Base-by-base conservation (phyloP, 2,888 invertebrate species). In the Callyntrura sp. region DNA sequence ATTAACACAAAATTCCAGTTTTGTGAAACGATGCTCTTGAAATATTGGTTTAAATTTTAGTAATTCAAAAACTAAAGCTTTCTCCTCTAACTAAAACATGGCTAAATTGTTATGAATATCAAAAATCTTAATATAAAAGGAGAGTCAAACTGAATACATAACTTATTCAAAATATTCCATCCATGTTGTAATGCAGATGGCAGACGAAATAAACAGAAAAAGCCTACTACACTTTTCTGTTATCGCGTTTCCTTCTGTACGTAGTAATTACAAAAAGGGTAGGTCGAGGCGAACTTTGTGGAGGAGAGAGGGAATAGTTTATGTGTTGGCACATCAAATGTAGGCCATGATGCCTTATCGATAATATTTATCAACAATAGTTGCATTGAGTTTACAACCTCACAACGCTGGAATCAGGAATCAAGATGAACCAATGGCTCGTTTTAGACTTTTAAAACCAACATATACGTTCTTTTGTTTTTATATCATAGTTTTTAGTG, bases 81-180 rank as follows among this genome's bases (percentile, higher is more conserved):
- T 73, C 43, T 73, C 45, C 60, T 65, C 25, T n/a, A n/a, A n/a
- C 48, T 28, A 6, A 48, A 51, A 35, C 57, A 68, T 35, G n/a
- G 14, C n/a, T 43, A 60, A n/a, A 57, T 60, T 62, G 23, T 5
- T 28, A 73, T 48, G 48, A 48, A 45, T 43, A 73, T 73, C 12
- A 11, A n/a, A n/a, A n/a, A n/a, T n/a, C n/a, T 20, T 45, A 45
- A 20, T 45, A 45, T 45, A 65, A 55, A 65, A 23, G 28, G 35
- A 68, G 43, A 68, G 68, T 35, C n/a, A 14, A 35, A 68, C 23
- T 48, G 45, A 73, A 73, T 23, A 48, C 73, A 73, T 73, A 45
- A 45, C 11, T 20, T 43, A 73, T 17, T 73, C 48, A 43, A 73
- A 60, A n/a, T 65, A 85, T 62, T 85, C 85, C 85, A 85, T 85